Conservation (phyloP, 2,113 vertebrate species). For the Nyctereutes procyonoides region DNA sequence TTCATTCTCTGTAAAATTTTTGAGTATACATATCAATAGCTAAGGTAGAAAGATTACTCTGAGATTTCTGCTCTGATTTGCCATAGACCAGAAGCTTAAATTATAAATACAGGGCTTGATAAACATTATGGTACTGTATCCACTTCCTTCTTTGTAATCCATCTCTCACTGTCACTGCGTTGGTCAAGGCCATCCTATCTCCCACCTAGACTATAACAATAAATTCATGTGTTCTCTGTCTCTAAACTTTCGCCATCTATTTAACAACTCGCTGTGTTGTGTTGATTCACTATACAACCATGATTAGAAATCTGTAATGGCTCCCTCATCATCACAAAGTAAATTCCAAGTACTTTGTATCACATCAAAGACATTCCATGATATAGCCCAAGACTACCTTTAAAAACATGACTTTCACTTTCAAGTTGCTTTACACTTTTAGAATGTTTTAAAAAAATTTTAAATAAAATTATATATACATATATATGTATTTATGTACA, state of each 20-base stretch:
- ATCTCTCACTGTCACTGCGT: neutral
- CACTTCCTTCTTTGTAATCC: neutral
- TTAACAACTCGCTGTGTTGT: neutral
- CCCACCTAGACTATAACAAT: neutral
- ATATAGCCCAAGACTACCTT: neutral
- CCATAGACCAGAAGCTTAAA: neutral
- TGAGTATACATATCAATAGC: neutral
- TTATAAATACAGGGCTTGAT: neutral
- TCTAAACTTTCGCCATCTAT: neutral
- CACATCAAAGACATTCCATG: neutral
- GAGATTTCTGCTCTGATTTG: neutral
- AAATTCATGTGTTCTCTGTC: neutral
- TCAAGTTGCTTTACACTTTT: neutral
- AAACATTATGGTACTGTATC: neutral
- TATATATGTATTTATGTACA: neutral
- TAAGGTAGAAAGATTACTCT: neutral
- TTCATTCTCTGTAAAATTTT: conserved; percentile 17
- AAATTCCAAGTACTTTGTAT: neutral
- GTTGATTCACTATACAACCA: neutral
- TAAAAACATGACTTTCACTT: neutral
- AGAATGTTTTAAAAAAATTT: neutral
- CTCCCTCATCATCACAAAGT: neutral
- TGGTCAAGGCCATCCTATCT: neutral
- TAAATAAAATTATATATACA: neutral
- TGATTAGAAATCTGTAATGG: neutral